Evolutionary conservation across 2,113 vertebrate genomes (phyloP).

Genomic region (Neotoma lepida): DNA sequence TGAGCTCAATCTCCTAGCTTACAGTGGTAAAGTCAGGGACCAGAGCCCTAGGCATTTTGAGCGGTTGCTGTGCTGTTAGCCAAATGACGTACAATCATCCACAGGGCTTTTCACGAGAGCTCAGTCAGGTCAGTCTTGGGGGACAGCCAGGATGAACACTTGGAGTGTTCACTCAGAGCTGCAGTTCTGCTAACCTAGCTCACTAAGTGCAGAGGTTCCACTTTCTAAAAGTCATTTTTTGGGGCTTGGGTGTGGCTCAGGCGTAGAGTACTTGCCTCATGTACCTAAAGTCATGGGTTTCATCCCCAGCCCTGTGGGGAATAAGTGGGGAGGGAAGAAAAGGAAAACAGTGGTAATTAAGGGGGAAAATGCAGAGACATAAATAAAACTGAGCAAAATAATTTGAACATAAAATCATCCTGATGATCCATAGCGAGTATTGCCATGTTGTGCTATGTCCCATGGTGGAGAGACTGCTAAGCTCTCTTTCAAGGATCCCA

Average conservation of each 20-base stretch:
- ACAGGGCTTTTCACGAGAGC: accelerated
- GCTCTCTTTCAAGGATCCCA: no score
- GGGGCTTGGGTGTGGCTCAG: not conserved
- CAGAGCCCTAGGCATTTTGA: not conserved
- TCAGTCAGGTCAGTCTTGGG: not conserved
- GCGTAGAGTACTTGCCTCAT: not conserved
- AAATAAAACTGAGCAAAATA: not conserved
- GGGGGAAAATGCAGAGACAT: not conserved
- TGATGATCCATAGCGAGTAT: not conserved
- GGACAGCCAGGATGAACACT: not conserved
- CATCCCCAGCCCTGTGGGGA: not conserved
- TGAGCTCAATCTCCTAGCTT: not conserved
- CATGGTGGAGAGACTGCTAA: no score
- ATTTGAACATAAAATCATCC: not conserved
- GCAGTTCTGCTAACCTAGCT: no score
- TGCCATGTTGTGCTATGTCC: not conserved
- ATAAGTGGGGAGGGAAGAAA: not conserved
- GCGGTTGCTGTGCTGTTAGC: not conserved
- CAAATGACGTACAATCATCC: accelerated
- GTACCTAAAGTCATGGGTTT: not conserved
- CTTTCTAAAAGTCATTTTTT: not conserved
- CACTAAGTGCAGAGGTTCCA: accelerated
- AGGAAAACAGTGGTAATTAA: not conserved
- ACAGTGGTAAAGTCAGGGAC: accelerated
- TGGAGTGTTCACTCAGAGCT: accelerated